Base-by-base conservation (phyloP, 2,113 vertebrate species). In the Cygnus buccinator region DNA sequence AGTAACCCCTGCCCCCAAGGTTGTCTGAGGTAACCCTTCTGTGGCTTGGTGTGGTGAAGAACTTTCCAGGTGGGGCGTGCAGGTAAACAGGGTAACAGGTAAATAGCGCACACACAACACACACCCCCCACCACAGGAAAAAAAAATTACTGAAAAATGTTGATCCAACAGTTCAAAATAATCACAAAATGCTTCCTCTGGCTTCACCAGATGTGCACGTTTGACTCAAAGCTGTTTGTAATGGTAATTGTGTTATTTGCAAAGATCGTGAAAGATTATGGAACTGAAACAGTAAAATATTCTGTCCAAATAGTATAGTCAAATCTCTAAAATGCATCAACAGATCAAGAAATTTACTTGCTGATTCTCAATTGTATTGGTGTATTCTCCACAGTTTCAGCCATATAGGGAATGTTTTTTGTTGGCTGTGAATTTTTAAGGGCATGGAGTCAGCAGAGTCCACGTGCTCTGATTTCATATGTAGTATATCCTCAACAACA, bases 1-100 rank as follows among this genome's bases (percentile, higher is more conserved):
- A 19, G 9, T 29, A 0, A 2, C 1, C 23, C 16, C 6, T 41
- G 8, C 17, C 39, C 80, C 8, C 8, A 2, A 2, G 14, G 11
- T 13, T 5, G 2, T 13, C 1, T 39, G 15, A 28, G 37, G 6
- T 2, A 17, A 13, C 6, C 33, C 0, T 11, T 55, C 4, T 44
- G 4, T 55, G 35, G 7, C 48, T 7, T 41, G 22, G 1, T 11
- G 17, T 26, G 11, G 17, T 35, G 41, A 58, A 7, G 41, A 58
- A 7, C 16, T 48, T 74, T 6, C 5, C 4, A 4, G 15, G 21
- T 54, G 31, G 18, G 5, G 0, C 35, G 44, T 65, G 20, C 19
- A 66, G 25, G 10, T 37, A 37, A 37, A 37, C 37, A 37, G 37
- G 37, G 37, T 57, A 70, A n/a, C 8, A 39, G 8, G 13, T 22